A percentile compares a stretch with the other conserved stretches of the same genome.
phyloP scores from a whole-genome alignment of 2,113 vertebrate genomes.

The Megalops atlanticus region DNA sequence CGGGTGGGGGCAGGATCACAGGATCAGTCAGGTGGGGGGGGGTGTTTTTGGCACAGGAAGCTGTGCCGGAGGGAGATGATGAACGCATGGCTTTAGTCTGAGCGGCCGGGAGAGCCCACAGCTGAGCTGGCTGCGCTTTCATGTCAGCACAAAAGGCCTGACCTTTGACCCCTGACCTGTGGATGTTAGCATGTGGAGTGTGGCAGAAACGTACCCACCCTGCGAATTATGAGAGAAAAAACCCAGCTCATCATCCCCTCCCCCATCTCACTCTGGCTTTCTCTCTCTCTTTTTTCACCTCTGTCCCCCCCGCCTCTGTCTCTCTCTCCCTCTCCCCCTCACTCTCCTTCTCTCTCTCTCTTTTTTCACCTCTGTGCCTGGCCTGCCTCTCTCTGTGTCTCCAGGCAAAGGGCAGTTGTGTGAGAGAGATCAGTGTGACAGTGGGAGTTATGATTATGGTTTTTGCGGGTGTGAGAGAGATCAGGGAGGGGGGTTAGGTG shows the following conservation, averaged over 20 bases:
- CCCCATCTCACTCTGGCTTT: neutral
- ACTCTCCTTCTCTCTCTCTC: neutral
- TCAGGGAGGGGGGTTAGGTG: too few relatives aligned
- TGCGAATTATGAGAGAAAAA: neutral
- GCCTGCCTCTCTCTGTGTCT: too few relatives aligned
- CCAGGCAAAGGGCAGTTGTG: too few relatives aligned
- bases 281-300: neutral
- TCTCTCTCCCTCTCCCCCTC: neutral
- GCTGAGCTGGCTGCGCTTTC: slow-evolving; percentile 6
- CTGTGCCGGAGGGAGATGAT: neutral
- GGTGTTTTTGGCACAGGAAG: too few relatives aligned
- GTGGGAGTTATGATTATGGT: too few relatives aligned
- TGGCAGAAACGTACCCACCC: slow-evolving; percentile 10
- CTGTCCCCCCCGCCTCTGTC: too few relatives aligned
- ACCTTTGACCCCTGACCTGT: slow-evolving; percentile 22
- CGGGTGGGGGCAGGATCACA: too few relatives aligned
- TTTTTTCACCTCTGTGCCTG: too few relatives aligned
- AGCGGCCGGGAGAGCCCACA: neutral
- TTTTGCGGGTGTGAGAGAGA: too few relatives aligned
- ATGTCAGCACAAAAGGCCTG: neutral
- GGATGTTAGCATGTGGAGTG: slow-evolving; percentile 22
- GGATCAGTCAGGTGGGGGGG: too few relatives aligned
- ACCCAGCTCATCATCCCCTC: neutral
- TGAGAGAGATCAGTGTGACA: too few relatives aligned
- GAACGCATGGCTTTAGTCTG: slow-evolving; percentile 20